Base-by-base conservation (phyloP, 2,113 vertebrate genomes). In the Tiliqua scincoides region DNA sequence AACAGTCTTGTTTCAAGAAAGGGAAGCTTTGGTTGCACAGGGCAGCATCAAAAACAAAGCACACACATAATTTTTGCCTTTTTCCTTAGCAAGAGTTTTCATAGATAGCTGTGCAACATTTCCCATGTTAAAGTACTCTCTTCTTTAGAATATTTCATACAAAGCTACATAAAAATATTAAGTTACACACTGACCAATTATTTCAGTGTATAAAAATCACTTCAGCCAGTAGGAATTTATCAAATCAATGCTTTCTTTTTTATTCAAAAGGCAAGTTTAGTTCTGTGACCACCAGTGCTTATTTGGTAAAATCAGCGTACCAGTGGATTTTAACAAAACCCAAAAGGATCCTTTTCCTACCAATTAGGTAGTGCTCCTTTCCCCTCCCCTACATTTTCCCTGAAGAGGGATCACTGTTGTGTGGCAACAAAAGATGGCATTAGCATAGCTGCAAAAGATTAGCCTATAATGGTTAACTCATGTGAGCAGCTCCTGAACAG, bases 401-500 rank as follows among this genome's bases (percentile, higher is more conserved):
- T 80, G 35, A 18, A 90, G 70, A 93, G 21, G 85, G 32, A 91
- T 35, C 0, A 3, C 32, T 79, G 79, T 76, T 91, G 68, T 83
- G 84, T 91, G 93, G 85, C 83, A 87, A 94, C 88, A 92, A 93
- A 93, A 48, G 7, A 65, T 87, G 81, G 67, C 12, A 90, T 91
- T 48, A 87, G 76, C 14, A 87, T 86, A 82, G 88, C 94, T 91
- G 81, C 89, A 75, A 54, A 12, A 73, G 83, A 91, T 94, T 84
- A 90, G 88, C 86, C 91, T 91, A 89, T 68, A 92, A 90, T 74
- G 75, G 40, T 43, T 82, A 85, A 91, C 85, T 95, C 90, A 40
- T 68, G 92, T 43, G 88, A 95, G 90, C 88, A 94, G 90, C 86
- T 93, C 90, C 91, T 88, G 90, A 93, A 91, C 84, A 74, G 91